A percentile compares a stretch with the other conserved stretches of the same genome.
These are phyloP conservation scores for Halichondria panicea DNA, from an alignment of 37 sponge, comb jelly and placozoan species.

Conservation along the genomic window DNA sequence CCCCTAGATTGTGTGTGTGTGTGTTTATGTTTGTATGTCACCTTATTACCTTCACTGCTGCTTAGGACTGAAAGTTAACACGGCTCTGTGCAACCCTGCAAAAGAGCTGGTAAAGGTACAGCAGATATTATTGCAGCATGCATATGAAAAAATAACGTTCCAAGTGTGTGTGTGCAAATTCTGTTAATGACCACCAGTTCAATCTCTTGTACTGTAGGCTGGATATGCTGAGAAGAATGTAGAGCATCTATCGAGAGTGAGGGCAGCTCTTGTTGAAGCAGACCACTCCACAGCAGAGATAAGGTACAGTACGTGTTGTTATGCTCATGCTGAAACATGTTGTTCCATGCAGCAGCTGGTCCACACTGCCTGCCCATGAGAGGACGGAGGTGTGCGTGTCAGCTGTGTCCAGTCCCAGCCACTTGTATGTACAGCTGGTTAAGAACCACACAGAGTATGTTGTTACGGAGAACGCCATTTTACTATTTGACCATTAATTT, in stretches of 20 bases:
- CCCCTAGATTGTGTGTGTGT: background rate
- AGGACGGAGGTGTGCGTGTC: slow-evolving; percentile 19
- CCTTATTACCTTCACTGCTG: background rate
- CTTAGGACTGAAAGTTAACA: slow-evolving; percentile 18
- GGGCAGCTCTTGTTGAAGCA: too few relatives aligned
- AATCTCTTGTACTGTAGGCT: background rate
- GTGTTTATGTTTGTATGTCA: background rate
- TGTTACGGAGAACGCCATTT: background rate
- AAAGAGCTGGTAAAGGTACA: slow-evolving; percentile 5
- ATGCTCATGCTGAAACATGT: background rate
- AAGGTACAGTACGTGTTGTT: background rate
- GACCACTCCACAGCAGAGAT: too few relatives aligned
- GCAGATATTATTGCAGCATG: background rate
- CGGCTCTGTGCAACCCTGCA: slow-evolving; percentile 17
- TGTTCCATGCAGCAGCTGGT: slow-evolving; percentile 5
- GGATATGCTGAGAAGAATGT: slow-evolving; percentile 28
- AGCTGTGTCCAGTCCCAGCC: slow-evolving; percentile 45
- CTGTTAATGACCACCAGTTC: background rate
- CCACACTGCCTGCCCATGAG: background rate
- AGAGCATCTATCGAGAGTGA: slow-evolving; percentile 24
- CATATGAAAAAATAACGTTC: background rate
- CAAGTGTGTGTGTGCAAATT: background rate
- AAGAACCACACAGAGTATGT: slow-evolving; percentile 17
- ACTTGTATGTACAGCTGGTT: slow-evolving; percentile 61
- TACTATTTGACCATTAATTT: background rate